These are phyloP conservation scores for Drosophila bipectinata DNA, from an alignment of 1,140 invertebrate species.

Conservation along the genomic window DNA sequence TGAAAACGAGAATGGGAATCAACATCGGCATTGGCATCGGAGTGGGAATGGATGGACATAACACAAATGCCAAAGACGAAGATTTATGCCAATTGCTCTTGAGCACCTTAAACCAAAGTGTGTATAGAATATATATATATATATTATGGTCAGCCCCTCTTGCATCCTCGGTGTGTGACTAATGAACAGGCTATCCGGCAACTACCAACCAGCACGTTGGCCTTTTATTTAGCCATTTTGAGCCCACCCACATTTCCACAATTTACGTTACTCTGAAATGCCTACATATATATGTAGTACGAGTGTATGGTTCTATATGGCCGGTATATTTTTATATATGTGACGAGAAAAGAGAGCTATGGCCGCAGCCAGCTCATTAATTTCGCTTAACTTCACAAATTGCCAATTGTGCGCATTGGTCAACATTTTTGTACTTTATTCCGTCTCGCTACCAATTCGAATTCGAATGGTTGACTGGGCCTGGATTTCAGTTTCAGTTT, in stretches of 20 bases:
- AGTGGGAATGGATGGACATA: slow-evolving; percentile 46
- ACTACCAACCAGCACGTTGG: slow-evolving; percentile 22
- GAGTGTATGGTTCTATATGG: slow-evolving; percentile 8
- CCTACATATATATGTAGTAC: background rate
- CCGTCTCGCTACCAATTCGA: slow-evolving; percentile 39
- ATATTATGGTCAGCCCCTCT: background rate
- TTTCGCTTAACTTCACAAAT: slow-evolving; percentile 82
- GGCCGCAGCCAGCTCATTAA: slow-evolving; percentile 66
- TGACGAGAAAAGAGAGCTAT: slow-evolving; percentile 34
- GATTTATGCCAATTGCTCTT: slow-evolving; percentile 76
- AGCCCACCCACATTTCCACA: slow-evolving; percentile 29
- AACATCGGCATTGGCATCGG: slow-evolving; percentile 25
- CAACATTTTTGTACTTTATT: slow-evolving; percentile 65
- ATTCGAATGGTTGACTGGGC: slow-evolving; percentile 37
- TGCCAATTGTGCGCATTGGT: slow-evolving; percentile 81
- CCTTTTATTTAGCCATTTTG: slow-evolving; percentile 69
- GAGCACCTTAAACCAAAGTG: slow-evolving; percentile 58
- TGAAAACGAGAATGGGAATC: slow-evolving; percentile 28
- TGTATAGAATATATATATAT: background rate
- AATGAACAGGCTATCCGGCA: slow-evolving; percentile 59
- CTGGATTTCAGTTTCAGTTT: slow-evolving; percentile 17
- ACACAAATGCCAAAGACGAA: slow-evolving; percentile 48
- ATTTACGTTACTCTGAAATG: slow-evolving; percentile 35
- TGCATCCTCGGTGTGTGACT: slow-evolving; percentile 56
- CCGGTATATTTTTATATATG: slow-evolving; percentile 16